A percentile compares a stretch with the other conserved stretches of the same genome.
Conservation (phyloP, 2,113 vertebrate species). For the Phrynocephalus versicolor region DNA sequence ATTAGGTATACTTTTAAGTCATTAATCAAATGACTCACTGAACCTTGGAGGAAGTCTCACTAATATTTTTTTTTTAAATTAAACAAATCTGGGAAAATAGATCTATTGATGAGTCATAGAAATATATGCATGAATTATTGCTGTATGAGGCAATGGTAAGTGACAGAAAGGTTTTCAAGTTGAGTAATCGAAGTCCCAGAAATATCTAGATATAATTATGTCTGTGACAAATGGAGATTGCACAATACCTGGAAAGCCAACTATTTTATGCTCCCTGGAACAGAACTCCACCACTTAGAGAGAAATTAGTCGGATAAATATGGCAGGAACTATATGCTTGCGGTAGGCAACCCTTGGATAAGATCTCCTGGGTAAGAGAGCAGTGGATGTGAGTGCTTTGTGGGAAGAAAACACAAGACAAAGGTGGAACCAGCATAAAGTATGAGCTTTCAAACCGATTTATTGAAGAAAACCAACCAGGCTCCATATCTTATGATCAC, state of each 20-base stretch:
- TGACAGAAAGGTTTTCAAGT: background rate
- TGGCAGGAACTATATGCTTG: background rate
- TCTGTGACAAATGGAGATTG: background rate
- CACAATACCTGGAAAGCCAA: constrained; percentile 41
- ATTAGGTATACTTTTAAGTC: background rate
- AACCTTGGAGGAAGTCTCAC: constrained; percentile 11
- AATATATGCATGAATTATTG: background rate
- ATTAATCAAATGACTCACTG: constrained; percentile 9
- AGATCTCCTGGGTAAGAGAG: no score
- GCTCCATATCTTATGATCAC: no score
- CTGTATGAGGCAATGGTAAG: constrained; percentile 19
- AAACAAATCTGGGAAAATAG: background rate
- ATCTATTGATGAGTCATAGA: constrained; percentile 21
- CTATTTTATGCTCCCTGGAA: constrained; percentile 28
- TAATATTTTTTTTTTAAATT: background rate
- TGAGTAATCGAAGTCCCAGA: constrained; percentile 15
- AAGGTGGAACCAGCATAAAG: no score
- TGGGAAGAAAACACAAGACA: no score
- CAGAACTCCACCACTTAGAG: background rate
- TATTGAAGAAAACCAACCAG: no score
- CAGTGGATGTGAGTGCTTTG: no score
- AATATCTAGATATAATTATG: constrained; percentile 3
- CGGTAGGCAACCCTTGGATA: background rate
- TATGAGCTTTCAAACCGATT: no score
- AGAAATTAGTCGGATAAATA: background rate